These are phyloP conservation scores for Orthosia cruda DNA, from an alignment of 2,888 invertebrate species.

Conservation along the genomic window DNA sequence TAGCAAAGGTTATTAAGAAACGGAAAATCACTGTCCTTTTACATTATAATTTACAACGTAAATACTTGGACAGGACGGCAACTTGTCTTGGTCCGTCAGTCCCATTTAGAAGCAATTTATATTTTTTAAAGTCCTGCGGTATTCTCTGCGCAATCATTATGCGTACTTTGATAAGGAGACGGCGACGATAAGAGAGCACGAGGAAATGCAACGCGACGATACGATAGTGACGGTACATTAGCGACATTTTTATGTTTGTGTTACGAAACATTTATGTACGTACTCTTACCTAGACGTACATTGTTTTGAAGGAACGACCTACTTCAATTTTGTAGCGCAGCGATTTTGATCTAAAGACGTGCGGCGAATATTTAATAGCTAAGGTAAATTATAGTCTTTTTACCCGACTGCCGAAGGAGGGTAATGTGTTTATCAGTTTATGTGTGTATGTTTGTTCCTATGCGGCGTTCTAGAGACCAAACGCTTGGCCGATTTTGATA, in stretches of 20 bases:
- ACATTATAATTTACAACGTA: background rate
- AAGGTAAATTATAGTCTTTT: conserved; percentile 6
- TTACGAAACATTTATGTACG: conserved; percentile 42
- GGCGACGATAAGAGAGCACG: conserved; percentile 82
- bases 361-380: conserved; percentile 10
- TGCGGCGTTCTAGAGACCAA: too few species aligned
- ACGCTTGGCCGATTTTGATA: too few species aligned
- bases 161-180: conserved; percentile 80
- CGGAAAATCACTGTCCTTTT: background rate
- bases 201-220: conserved; percentile 80
- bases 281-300: conserved; percentile 8
- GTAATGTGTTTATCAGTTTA: too few species aligned
- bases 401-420: too few species aligned
- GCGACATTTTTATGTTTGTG: conserved; percentile 65
- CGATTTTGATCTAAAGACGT: conserved; percentile 1
- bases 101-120: conserved; percentile 60
- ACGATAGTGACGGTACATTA: conserved; percentile 71
- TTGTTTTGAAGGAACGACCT: conserved; percentile 43
- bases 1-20: background rate
- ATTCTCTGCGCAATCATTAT: conserved; percentile 76
- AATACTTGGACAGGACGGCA: background rate
- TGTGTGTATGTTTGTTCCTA: too few species aligned
- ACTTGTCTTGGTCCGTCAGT: conserved; percentile 26
- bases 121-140: conserved; percentile 64
- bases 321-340: background rate